Evolutionary conservation across 2,888 invertebrate species (phyloP).

Genomic region (Parnassius smintheus): DNA sequence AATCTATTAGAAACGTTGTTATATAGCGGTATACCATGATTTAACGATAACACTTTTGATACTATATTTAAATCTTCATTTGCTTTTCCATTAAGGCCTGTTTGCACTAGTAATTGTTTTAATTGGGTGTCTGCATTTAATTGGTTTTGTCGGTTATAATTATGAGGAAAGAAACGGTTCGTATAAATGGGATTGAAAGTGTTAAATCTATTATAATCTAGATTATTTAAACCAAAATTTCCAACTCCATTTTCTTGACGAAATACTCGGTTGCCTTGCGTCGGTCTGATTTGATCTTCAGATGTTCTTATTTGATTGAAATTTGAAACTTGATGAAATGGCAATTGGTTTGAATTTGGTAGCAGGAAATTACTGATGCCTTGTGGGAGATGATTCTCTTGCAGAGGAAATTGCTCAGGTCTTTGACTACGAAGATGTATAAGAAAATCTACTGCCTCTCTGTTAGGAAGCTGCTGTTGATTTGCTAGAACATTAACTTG

Average conservation of each 20-base stretch:
- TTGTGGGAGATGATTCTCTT: constrained; percentile 74
- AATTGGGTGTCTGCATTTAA: constrained; percentile 78
- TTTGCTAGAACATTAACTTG: constrained; percentile 55
- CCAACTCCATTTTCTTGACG: constrained; percentile 82
- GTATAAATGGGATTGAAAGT: constrained; percentile 52
- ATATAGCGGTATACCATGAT: constrained; percentile 84
- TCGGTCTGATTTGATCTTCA: constrained; percentile 54
- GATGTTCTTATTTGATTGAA: constrained; percentile 55
- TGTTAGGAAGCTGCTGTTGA: constrained; percentile 81
- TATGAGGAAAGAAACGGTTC: constrained; percentile 56
- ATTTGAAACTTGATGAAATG: constrained; percentile 57
- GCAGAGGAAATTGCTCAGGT: constrained; percentile 68
- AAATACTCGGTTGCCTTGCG: constrained; percentile 71
- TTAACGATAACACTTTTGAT: constrained; percentile 89
- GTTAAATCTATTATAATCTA: constrained; percentile 61
- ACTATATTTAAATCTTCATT: constrained; percentile 90
- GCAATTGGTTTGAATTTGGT: constrained; percentile 47
- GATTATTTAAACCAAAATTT: constrained; percentile 82
- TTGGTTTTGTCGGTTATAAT: constrained; percentile 57
- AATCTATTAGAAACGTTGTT: constrained; percentile 62
- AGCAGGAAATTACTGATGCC: constrained; percentile 66
- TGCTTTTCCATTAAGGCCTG: constrained; percentile 82
- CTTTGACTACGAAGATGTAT: constrained; percentile 70
- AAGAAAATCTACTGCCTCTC: constrained; percentile 79
- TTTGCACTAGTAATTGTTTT: constrained; percentile 83